Evolutionary conservation across 1,140 invertebrate species (phyloP).

Genomic region (Zaprionus nigranus): DNA sequence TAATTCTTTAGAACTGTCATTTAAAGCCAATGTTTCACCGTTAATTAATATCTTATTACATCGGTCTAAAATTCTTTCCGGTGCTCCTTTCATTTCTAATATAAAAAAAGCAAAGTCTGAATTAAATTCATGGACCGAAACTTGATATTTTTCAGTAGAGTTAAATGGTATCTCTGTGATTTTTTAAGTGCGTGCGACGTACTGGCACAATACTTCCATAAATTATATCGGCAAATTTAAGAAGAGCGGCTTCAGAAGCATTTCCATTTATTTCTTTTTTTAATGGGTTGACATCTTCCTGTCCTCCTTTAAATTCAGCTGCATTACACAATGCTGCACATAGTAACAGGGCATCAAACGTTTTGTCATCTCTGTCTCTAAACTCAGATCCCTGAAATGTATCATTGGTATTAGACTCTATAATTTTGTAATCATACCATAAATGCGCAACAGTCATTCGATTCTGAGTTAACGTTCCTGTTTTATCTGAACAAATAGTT

Average conservation of each 20-base stretch:
- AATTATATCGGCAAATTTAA: slow-evolving; percentile 91
- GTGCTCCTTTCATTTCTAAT: slow-evolving; percentile 96
- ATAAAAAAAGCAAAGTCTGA: slow-evolving; percentile 85
- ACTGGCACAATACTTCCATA: slow-evolving; percentile 87
- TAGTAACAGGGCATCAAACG: slow-evolving; percentile 88
- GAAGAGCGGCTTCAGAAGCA: slow-evolving; percentile 92
- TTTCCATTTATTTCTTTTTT: slow-evolving; percentile 89
- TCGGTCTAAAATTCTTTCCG: slow-evolving; percentile 93
- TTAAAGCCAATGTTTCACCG: slow-evolving; percentile 87
- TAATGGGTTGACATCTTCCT: slow-evolving; percentile 87
- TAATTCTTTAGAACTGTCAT: slow-evolving; percentile 63
- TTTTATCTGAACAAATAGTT: slow-evolving; percentile 93
- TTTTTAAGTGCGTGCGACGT: slow-evolving; percentile 88
- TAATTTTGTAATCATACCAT: slow-evolving; percentile 88
- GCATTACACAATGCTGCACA: slow-evolving; percentile 91
- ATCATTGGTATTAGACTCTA: slow-evolving; percentile 86
- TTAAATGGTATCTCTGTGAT: slow-evolving; percentile 94
- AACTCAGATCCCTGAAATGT: slow-evolving; percentile 85
- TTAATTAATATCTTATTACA: slow-evolving; percentile 90
- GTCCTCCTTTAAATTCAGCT: slow-evolving; percentile 94
- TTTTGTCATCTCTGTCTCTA: slow-evolving; percentile 85
- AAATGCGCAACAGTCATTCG: slow-evolving; percentile 92
- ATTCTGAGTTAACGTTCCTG: slow-evolving; percentile 92
- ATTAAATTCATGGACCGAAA: slow-evolving; percentile 86
- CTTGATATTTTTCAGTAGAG: slow-evolving; percentile 86